Base-by-base conservation (phyloP, 2,113 vertebrate genomes). In the Leptocoma aspasia region DNA sequence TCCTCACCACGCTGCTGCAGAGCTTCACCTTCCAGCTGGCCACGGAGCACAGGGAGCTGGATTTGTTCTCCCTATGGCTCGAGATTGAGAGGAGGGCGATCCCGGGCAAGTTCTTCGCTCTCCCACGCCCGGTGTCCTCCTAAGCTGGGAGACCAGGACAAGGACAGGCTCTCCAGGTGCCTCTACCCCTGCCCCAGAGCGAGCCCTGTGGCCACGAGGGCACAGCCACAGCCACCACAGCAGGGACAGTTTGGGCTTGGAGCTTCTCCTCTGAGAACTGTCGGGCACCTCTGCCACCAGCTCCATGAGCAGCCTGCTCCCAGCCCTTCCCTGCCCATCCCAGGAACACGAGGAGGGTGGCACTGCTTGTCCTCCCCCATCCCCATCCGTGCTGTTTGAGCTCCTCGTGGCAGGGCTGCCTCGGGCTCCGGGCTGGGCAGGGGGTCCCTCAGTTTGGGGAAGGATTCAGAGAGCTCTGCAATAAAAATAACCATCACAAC, bases 1-100 rank as follows among this genome's bases (percentile, higher is more conserved):
- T 97, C 89, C 88, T 97, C 56, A 92, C 92, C 77, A 95, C 70
- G 0, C 73, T 97, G 64, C 93, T 97, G 45, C 97, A 97, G 76
- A 96, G 35, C 37, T 97, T 97, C 93, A 96, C 82, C 84, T 95
- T 97, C 75, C 85, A 86, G 66, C 28, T 91, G 1, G 69, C 45
- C 7, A 1, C 6, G 0, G 53, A 94, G 10, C 33, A 80, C 9
- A 1, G n/a, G 24, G 92, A 96, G 41, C 78, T 1, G 4, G 92
- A 97, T 63, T 18, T 92, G 2, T 49, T 65, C 35, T 83, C 92
- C 47, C 63, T 89, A 0, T 90, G 76, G 91, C 16, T 66, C 0
- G 33, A 77, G 31, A 90, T 72, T 4, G 88, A 81, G 69, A 66
- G 28, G 0, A 80, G 11, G 12, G 72, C 9, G 0, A 66, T 77